phyloP scores from a whole-genome alignment of 2,113 vertebrate species.

The Corydoras maculifer region DNA sequence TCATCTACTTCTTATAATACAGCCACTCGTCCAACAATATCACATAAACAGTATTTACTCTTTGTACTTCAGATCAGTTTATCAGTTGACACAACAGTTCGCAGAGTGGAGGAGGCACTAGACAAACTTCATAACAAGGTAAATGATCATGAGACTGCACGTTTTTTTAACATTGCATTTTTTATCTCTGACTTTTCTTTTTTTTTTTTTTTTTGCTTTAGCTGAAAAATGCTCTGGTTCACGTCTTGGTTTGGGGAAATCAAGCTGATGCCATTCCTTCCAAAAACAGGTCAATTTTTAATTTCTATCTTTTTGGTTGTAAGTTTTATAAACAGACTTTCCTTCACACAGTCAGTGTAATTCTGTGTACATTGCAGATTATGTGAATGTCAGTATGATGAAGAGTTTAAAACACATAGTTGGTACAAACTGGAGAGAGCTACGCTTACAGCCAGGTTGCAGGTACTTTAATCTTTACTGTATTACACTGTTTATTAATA shows the following conservation, averaged over 20 bases:
- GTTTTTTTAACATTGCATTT: too few relatives aligned
- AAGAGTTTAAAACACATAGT: slow-evolving; percentile 10
- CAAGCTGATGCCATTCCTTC: background rate
- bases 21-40: background rate
- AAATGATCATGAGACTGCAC: background rate
- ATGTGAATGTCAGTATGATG: slow-evolving; percentile 47
- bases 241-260: slow-evolving; percentile 55
- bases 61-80: slow-evolving; percentile 39
- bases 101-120: slow-evolving; percentile 53
- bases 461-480: slow-evolving; percentile 47
- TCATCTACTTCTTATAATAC: background rate
- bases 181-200: too few relatives aligned
- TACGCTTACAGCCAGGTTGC: slow-evolving; percentile 49
- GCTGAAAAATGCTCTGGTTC: slow-evolving; percentile 56
- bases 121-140: slow-evolving; percentile 55
- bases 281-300: slow-evolving; percentile 46
- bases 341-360: background rate
- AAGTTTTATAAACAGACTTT: background rate
- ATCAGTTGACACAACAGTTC: slow-evolving; percentile 42
- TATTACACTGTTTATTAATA: background rate
- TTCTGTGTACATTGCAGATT: slow-evolving; percentile 20
- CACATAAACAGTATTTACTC: background rate
- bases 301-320: background rate
- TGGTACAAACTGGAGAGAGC: slow-evolving; percentile 31
- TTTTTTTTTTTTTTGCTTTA: slow-evolving; percentile 37